Evolutionary conservation across 2,113 vertebrate species (phyloP).

Genomic region (Indicator maculatus): DNA sequence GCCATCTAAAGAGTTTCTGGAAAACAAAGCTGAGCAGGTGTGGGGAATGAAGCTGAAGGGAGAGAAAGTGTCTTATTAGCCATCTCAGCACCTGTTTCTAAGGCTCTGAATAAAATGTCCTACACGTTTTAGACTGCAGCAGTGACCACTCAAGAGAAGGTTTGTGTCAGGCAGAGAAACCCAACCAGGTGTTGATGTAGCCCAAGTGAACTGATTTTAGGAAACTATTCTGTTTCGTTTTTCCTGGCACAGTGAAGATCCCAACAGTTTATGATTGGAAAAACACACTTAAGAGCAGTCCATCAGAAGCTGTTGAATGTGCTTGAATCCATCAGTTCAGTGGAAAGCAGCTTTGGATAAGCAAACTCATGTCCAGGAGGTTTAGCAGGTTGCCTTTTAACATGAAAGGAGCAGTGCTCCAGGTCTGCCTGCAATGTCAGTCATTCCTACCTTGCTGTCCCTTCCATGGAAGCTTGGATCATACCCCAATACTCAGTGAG

Average conservation of each 20-base stretch:
- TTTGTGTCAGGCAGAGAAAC: not conserved
- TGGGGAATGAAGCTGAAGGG: not conserved
- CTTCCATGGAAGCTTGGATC: not conserved
- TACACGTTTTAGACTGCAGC: accelerated
- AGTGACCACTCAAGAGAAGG: not conserved
- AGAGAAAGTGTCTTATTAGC: not conserved
- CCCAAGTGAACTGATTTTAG: not conserved
- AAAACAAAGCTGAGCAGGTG: not conserved
- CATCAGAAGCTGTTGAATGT: not conserved
- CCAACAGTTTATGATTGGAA: not conserved
- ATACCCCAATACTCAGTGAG: not conserved
- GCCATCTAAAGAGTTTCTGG: not conserved
- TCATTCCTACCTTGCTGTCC: not conserved
- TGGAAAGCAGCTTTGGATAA: not conserved
- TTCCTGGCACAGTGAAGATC: not conserved
- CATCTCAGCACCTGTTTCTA: not conserved
- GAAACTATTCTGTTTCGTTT: not conserved
- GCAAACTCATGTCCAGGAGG: not conserved
- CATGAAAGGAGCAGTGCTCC: not conserved
- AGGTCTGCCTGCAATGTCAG: not conserved
- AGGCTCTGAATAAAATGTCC: not conserved
- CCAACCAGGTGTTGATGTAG: not conserved
- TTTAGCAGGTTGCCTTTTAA: not conserved
- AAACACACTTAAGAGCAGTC: not conserved
- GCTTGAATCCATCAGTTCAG: not conserved